Evolutionary conservation across 1,140 invertebrate species (phyloP), one percentile per base, ranked within the genome.

Genomic region (Drosophila sturtevanti): DNA sequence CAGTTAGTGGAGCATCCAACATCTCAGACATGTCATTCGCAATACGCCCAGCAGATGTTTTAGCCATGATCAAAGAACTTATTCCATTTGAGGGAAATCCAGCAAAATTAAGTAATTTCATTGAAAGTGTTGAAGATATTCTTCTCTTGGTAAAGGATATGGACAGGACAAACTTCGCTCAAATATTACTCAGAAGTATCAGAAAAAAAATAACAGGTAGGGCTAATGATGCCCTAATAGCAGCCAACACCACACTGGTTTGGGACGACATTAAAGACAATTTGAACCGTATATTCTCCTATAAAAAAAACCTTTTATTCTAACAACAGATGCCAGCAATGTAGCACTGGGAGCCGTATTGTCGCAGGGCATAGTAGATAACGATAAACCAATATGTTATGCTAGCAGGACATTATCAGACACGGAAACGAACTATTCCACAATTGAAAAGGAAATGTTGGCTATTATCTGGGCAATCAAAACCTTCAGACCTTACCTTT

Each of bases 381-480:
- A 38, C 14, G 63, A 71, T 11, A 65, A 18, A 10, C 63, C 68
- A 21, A 27, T 70, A 2, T 34, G 16, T 5, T 63, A 64, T 7
- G 55, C 34, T 12, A 54, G 55, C 31, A 37, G 55, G 34, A 62
- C 59, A 10, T n/a, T 64, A 9, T 64, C 55, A 0, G 62, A 70
- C 22, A 54, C 56, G 7, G 68, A 71, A 61, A 14, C n/a, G 1
- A n/a, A 18, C 5, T 71, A 66, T 16, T 54, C 55, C 2, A 71
- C 68, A 0, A 66, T 52, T 35, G 63, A 71, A 44, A 71, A 61
- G 24, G 63, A 65, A 18, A 69, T 41, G 58, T 24, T 41, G 12
- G 61, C 61, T 0, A 56, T 37, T 1, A 0, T 38, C 11, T 68
- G 60, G 51, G 10, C 12, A 1, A 16, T 58, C n/a, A 44, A 58